phyloP scores from a whole-genome alignment of 2,888 invertebrate species.

The Philereme transversata region DNA sequence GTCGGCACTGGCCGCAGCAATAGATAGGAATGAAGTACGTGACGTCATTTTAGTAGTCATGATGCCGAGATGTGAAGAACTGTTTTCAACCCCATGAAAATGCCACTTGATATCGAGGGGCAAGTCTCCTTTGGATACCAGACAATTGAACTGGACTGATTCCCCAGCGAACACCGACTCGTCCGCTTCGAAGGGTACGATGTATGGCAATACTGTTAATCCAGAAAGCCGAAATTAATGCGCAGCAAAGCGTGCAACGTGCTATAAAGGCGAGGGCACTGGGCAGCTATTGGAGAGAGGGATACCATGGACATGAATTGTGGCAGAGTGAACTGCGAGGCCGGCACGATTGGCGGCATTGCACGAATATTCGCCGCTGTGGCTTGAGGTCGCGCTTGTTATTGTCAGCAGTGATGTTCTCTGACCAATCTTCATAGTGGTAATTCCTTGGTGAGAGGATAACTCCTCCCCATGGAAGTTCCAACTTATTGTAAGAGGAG shows the following conservation, averaged over 20 bases:
- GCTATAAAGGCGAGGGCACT: constrained; percentile 65
- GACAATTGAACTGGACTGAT: constrained; percentile 87
- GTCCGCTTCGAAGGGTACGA: constrained; percentile 86
- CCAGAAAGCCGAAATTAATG: constrained; percentile 74
- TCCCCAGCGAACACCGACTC: constrained; percentile 88
- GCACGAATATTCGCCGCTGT: constrained; percentile 89
- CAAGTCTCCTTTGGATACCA: constrained; percentile 89
- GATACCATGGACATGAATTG: constrained; percentile 88
- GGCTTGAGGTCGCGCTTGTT: constrained; percentile 85
- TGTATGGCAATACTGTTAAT: constrained; percentile 87
- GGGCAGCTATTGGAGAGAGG: constrained; percentile 51
- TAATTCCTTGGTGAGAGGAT: constrained; percentile 81
- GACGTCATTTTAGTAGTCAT: constrained; percentile 86
- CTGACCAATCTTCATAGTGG: constrained; percentile 84
- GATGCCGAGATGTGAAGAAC: constrained; percentile 84
- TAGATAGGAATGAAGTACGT: constrained; percentile 88
- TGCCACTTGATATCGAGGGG: constrained; percentile 90
- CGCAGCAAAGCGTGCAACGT: constrained; percentile 79
- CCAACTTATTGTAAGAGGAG: constrained; percentile 90
- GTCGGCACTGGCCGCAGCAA: constrained; percentile 86
- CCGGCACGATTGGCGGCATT: constrained; percentile 87
- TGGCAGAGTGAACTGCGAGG: constrained; percentile 84
- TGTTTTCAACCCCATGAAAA: constrained; percentile 86
- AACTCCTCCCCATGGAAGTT: constrained; percentile 86
- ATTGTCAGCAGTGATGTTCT: constrained; percentile 87